Evolutionary conservation across 2,888 invertebrate species (phyloP).

Genomic region (Ceramica pisi): DNA sequence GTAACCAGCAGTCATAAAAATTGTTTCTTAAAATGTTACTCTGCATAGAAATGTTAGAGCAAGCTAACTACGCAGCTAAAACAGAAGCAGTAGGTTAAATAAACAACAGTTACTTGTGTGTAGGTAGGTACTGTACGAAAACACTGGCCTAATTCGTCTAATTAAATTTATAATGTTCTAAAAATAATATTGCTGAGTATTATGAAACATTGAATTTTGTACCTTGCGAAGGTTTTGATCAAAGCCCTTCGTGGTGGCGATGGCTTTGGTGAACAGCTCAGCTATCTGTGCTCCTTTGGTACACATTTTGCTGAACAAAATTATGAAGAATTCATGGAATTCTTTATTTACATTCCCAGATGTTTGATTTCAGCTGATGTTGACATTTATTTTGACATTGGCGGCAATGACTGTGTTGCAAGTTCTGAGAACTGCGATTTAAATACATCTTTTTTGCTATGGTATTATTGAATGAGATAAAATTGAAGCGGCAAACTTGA

Average conservation of each 20-base stretch:
- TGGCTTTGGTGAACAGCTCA: conserved; percentile 83
- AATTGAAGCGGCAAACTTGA: neutral
- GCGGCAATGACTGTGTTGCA: neutral
- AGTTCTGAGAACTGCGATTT: neutral
- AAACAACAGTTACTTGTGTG: conserved; percentile 11
- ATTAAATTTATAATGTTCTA: conserved; percentile 17
- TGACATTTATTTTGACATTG: conserved; percentile 18
- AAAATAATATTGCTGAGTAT: conserved; percentile 15
- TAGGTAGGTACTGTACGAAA: conserved; percentile 1
- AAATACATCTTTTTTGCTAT: neutral
- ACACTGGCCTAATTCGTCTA: conserved; percentile 11
- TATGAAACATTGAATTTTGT: conserved; percentile 39
- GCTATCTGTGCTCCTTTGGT: conserved; percentile 82
- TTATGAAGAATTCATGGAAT: conserved; percentile 8
- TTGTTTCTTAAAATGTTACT: neutral
- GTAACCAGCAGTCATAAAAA: neutral
- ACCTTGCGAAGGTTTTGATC: conserved; percentile 86
- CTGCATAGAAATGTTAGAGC: neutral
- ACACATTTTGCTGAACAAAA: conserved; percentile 70
- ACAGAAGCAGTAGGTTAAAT: conserved; percentile 16
- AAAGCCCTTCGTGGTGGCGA: conserved; percentile 85
- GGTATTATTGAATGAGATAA: neutral
- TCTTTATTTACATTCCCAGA: conserved; percentile 46
- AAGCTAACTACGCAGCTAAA: neutral
- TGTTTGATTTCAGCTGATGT: conserved; percentile 26